A percentile compares a stretch with the other conserved stretches of the same genome.
Evolutionary conservation across 2,797 vertebrate species (phyloP).

Genomic region (Silurus aristotelis): DNA sequence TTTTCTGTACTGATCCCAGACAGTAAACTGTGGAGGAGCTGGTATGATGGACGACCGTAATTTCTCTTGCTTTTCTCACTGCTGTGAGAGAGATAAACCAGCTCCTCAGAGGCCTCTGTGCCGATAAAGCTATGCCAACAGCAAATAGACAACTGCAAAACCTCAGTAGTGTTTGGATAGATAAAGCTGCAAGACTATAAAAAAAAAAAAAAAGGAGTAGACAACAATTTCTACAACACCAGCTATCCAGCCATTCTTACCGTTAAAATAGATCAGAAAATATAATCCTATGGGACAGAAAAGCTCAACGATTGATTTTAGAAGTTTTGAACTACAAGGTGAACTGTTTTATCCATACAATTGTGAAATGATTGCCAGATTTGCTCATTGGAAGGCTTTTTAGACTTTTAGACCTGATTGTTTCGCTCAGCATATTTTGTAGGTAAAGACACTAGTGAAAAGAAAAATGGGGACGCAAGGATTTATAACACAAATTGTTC

Average conservation of each 20-base stretch:
- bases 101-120: slow-evolving; percentile 31
- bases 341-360: neutral
- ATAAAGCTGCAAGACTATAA: neutral
- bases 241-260: neutral
- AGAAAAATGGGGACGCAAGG: slow-evolving; percentile 1
- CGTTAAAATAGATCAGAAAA: slow-evolving; percentile 13
- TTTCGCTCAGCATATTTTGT: slow-evolving; percentile 1
- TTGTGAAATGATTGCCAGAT: slow-evolving; percentile 11
- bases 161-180: slow-evolving; percentile 9
- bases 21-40: slow-evolving; percentile 57
- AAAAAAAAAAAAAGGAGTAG: neutral
- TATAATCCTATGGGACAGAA: neutral
- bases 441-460: neutral
- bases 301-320: neutral
- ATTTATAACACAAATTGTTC: slow-evolving; percentile 29
- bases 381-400: slow-evolving; percentile 8
- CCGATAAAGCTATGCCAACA: slow-evolving; percentile 52
- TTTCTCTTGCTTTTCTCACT: slow-evolving; percentile 53
- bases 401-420: neutral
- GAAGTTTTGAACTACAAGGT: neutral
- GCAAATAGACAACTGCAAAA: slow-evolving; percentile 44
- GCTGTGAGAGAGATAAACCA: slow-evolving; percentile 52
- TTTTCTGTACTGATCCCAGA: slow-evolving; percentile 48
- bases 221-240: slow-evolving; percentile 8
- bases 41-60: slow-evolving; percentile 59